phyloP scores from a whole-genome alignment of 2,113 vertebrate species.

The Epinephelus moara region DNA sequence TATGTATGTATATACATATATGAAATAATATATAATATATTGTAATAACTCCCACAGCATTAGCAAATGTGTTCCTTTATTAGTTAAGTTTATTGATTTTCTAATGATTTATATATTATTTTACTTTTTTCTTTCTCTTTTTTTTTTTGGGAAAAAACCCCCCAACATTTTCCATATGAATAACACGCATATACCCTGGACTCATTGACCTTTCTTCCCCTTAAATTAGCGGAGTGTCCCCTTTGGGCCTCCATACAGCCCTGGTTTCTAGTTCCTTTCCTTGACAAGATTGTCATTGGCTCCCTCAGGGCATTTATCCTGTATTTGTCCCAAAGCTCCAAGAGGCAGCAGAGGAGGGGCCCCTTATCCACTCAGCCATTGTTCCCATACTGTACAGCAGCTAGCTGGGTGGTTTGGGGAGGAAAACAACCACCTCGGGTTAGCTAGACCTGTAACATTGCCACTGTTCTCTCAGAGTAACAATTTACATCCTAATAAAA shows the following conservation, averaged over 20 bases:
- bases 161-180: too few relatives aligned
- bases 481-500: constrained; percentile 48
- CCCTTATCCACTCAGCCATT: background rate
- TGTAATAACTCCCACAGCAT: too few relatives aligned
- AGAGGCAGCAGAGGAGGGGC: background rate
- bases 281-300: background rate
- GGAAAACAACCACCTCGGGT: background rate
- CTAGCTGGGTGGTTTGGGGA: background rate
- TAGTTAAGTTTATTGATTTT: too few relatives aligned
- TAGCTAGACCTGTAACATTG: background rate
- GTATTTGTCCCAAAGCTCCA: background rate
- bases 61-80: too few relatives aligned
- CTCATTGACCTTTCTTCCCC: too few relatives aligned
- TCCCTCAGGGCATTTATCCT: background rate
- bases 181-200: too few relatives aligned
- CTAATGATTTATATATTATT: too few relatives aligned
- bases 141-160: too few relatives aligned
- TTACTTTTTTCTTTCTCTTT: too few relatives aligned
- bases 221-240: too few relatives aligned
- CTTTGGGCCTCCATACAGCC: background rate
- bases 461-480: constrained; percentile 10
- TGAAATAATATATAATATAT: too few relatives aligned
- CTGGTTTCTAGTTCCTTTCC: background rate
- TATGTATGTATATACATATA: too few relatives aligned
- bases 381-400: constrained; percentile 8